These are phyloP conservation scores for Podarcis siculus DNA, from an alignment of 2,797 vertebrate genomes.

Conservation along the genomic window DNA sequence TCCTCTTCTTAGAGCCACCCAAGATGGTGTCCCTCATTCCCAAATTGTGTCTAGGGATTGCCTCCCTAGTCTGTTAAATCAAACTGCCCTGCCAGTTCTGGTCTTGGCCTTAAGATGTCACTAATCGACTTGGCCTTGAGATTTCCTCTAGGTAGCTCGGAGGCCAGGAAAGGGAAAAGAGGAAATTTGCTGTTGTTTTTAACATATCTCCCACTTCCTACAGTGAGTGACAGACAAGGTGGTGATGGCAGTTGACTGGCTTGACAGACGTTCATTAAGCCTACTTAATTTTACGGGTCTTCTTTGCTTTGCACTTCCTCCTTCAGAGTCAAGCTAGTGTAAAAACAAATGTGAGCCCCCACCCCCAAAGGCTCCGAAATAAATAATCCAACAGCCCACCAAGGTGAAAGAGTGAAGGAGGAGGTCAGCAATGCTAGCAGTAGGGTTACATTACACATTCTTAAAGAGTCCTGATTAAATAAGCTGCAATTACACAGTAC, in stretches of 20 bases:
- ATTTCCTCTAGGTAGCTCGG: slow-evolving; percentile 12
- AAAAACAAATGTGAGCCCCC: background rate
- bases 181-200: slow-evolving; percentile 66
- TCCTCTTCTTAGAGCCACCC: no score
- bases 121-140: slow-evolving; percentile 59
- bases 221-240: slow-evolving; percentile 61
- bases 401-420: background rate
- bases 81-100: slow-evolving; percentile 57
- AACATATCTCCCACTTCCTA: slow-evolving; percentile 71
- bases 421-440: fast-evolving
- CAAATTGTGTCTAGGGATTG: background rate
- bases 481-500: fast-evolving
- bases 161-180: slow-evolving; percentile 30
- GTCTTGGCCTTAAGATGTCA: slow-evolving; percentile 76
- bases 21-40: background rate
- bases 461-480: background rate
- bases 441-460: background rate
- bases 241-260: slow-evolving; percentile 57
- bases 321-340: slow-evolving; percentile 15
- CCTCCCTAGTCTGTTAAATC: background rate
- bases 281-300: slow-evolving; percentile 42
- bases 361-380: fast-evolving
- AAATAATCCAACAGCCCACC: fast-evolving
- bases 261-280: slow-evolving; percentile 55
- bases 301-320: slow-evolving; percentile 41